These are phyloP conservation scores for Pachydiplax longipennis DNA, from an alignment of 2,888 invertebrate genomes.

Conservation along the genomic window DNA sequence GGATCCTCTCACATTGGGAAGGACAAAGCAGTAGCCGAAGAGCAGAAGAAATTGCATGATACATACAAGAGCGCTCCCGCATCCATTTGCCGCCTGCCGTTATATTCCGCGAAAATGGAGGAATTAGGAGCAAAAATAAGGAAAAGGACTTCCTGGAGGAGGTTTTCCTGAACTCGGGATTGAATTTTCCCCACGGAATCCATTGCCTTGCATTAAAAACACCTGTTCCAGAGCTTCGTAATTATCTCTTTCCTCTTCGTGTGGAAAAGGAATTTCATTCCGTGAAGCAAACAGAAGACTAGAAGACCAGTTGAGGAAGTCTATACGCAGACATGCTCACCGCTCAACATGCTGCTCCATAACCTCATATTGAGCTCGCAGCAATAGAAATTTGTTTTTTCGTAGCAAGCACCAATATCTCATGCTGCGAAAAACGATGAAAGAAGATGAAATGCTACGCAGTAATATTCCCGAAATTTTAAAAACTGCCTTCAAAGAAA, in stretches of 20 bases:
- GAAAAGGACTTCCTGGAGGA: background rate
- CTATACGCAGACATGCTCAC: background rate
- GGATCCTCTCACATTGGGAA: background rate
- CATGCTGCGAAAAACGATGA: no score
- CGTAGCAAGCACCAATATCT: no score
- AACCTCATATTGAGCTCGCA: background rate
- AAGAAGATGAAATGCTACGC: no score
- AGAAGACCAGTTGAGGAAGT: background rate
- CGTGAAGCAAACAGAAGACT: background rate
- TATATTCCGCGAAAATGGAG: background rate
- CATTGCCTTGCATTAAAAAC: conserved; percentile 27
- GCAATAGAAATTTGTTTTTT: background rate
- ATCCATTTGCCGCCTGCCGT: background rate
- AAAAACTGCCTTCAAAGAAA: background rate
- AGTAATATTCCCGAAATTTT: no score
- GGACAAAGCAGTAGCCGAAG: background rate
- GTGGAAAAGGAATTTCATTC: background rate
- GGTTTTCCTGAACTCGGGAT: background rate
- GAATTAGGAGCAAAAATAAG: background rate
- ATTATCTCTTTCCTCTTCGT: background rate
- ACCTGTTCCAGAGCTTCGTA: conserved; percentile 4
- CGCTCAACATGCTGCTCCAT: background rate
- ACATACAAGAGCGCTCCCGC: background rate
- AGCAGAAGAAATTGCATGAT: background rate
- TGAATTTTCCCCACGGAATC: conserved; percentile 12